Percentiles rank a stretch among this genome's conserved stretches.
Evolutionary conservation across 2,888 invertebrate genomes (phyloP).

Genomic region (Eustalomyia histrio): DNA sequence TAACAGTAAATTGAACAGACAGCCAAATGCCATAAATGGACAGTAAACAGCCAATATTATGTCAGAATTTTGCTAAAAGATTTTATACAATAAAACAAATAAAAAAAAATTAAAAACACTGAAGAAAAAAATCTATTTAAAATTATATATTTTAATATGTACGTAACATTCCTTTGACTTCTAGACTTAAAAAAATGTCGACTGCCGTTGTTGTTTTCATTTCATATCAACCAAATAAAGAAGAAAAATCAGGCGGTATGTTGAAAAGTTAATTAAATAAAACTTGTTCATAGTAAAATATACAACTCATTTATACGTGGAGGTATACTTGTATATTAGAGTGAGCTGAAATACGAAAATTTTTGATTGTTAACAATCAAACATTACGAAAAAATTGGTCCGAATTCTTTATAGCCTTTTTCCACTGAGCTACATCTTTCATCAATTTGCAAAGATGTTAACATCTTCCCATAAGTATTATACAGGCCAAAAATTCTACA

Average conservation of each 20-base stretch:
- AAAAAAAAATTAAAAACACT: constrained; percentile 13
- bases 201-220: constrained; percentile 4
- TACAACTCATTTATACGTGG: not conserved
- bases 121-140: not conserved
- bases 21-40: constrained; percentile 53
- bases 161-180: not conserved
- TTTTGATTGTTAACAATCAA: not conserved
- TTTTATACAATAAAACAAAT: constrained; percentile 29
- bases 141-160: constrained; percentile 1
- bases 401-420: too few species aligned
- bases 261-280: constrained; percentile 42
- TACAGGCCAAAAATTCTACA: too few species aligned
- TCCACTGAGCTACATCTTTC: too few species aligned
- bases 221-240: constrained; percentile 9
- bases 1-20: constrained; percentile 57
- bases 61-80: constrained; percentile 56
- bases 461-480: too few species aligned
- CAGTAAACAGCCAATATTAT: constrained; percentile 62
- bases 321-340: not conserved
- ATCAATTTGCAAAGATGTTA: too few species aligned
- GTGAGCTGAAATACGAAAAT: not conserved
- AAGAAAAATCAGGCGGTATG: constrained; percentile 26
- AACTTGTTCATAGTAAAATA: constrained; percentile 23
- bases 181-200: constrained; percentile 13
- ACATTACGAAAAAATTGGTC: not conserved